A percentile compares a stretch with the other conserved stretches of the same genome.
Conservation (phyloP, 2,888 invertebrate genomes). For the Rhimphoctona megacephalus region DNA sequence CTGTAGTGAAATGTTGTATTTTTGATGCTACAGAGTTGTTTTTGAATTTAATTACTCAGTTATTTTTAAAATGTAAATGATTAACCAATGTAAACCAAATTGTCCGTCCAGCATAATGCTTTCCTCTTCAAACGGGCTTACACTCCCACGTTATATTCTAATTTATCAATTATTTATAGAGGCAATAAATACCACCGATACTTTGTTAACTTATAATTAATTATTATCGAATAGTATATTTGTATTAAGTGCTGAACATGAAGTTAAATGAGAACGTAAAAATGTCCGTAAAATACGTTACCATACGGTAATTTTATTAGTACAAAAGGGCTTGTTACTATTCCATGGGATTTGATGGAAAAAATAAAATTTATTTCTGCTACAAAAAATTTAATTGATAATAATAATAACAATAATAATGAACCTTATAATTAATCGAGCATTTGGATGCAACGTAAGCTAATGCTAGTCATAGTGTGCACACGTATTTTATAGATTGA, state of each 20-base stretch:
- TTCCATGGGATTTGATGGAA: neutral
- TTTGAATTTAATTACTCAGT: neutral
- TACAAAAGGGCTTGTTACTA: neutral
- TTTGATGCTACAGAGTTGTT: neutral
- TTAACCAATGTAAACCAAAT: neutral
- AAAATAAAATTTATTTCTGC: slow-evolving; percentile 25
- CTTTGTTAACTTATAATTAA: neutral
- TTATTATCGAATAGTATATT: neutral
- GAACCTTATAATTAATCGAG: slow-evolving; percentile 36
- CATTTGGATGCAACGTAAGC: slow-evolving; percentile 31
- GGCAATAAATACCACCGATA: neutral
- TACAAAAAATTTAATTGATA: neutral
- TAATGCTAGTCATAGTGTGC: neutral
- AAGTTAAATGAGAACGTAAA: neutral
- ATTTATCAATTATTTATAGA: neutral
- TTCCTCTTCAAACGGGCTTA: neutral
- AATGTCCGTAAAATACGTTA: neutral
- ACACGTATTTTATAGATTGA: slow-evolving; percentile 36
- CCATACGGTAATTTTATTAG: neutral
- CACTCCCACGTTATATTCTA: neutral
- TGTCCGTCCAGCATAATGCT: neutral
- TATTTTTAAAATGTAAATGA: neutral
- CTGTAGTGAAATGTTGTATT: neutral
- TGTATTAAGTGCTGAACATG: neutral
- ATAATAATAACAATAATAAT: neutral